Conservation (phyloP, 2,888 invertebrate species). For the Caenorhabditis zanzibari region DNA sequence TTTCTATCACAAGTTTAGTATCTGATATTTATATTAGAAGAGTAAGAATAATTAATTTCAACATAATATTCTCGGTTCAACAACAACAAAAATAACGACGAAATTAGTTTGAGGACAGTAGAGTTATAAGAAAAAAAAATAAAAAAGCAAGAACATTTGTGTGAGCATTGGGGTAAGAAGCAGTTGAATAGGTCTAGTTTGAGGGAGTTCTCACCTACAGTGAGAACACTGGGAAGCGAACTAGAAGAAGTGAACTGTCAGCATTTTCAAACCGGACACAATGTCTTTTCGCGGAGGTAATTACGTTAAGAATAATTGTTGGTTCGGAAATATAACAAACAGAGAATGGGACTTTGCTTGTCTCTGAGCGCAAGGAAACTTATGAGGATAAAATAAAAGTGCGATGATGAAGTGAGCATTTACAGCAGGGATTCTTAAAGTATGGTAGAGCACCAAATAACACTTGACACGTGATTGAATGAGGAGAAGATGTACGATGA, state of each 20-base stretch:
- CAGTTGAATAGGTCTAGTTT: conserved; percentile 41
- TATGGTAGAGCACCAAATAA: conserved; percentile 50
- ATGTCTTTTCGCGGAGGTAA: conserved; percentile 7
- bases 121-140: conserved; percentile 34
- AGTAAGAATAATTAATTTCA: conserved; percentile 19
- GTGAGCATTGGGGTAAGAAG: conserved; percentile 14
- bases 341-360: conserved; percentile 7
- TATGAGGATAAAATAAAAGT: conserved; percentile 34
- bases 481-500: conserved; percentile 30
- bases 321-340: conserved; percentile 4
- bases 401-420: conserved; percentile 40
- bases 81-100: conserved; percentile 44
- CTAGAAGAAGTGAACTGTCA: conserved; percentile 39
- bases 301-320: conserved; percentile 29
- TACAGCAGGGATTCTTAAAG: conserved; percentile 44
- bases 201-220: conserved; percentile 45
- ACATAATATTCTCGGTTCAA: conserved; percentile 30
- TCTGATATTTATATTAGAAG: too few relatives aligned
- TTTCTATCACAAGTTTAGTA: too few relatives aligned
- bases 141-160: conserved; percentile 34
- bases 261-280: conserved; percentile 25
- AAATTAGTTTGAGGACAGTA: conserved; percentile 12
- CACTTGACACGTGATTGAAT: conserved; percentile 62
- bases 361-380: conserved; percentile 9
- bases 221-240: conserved; percentile 48